phyloP scores from a whole-genome alignment of 2,113 vertebrate species.

The Micromys minutus region DNA sequence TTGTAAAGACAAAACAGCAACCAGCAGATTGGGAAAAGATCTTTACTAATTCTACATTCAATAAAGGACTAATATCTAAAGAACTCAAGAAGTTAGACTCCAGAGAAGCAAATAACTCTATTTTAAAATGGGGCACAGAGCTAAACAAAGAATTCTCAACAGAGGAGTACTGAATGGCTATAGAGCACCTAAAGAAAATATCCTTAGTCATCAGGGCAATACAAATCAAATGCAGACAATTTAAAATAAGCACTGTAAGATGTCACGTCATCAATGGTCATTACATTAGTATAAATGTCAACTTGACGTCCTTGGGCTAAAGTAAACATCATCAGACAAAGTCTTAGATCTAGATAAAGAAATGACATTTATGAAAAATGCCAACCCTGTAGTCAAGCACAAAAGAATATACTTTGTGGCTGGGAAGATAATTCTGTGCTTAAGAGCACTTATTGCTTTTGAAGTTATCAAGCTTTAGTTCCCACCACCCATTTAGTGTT shows the following conservation, averaged over 20 bases:
- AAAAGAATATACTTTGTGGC: background rate
- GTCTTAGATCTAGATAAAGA: background rate
- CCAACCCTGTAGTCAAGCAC: background rate
- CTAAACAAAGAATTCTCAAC: too few species aligned
- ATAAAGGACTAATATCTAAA: too few species aligned
- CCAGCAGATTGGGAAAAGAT: too few species aligned
- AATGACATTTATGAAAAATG: background rate
- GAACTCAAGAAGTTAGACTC: too few species aligned
- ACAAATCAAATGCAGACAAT: background rate
- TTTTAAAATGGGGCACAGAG: too few species aligned
- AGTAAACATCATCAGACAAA: background rate
- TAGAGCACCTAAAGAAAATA: too few species aligned
- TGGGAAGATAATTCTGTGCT: background rate
- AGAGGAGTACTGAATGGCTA: too few species aligned
- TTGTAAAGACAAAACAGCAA: too few species aligned
- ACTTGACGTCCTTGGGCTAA: background rate
- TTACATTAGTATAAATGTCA: background rate
- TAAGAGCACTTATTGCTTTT: background rate
- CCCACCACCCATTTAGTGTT: background rate
- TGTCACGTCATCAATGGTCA: background rate
- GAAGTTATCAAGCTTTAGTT: background rate
- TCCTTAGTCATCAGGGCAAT: too few species aligned
- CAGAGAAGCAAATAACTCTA: too few species aligned
- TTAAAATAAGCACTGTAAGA: slow-evolving; percentile 27
- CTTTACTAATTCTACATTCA: too few species aligned